phyloP scores from a whole-genome alignment of 2,797 vertebrate genomes.

The Emys orbicularis region DNA sequence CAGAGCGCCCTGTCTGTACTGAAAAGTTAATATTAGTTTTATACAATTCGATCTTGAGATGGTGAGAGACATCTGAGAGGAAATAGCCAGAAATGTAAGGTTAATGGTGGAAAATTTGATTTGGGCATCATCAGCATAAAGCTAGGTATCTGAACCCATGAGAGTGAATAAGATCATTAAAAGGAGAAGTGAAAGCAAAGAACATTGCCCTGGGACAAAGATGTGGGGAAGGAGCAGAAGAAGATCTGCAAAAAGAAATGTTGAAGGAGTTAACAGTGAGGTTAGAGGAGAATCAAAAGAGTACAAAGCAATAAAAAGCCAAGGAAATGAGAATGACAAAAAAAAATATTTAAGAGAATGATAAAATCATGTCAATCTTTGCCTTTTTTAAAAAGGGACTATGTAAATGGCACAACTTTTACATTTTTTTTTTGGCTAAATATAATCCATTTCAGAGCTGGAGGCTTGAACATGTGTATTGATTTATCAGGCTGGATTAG shows the following conservation, averaged over 20 bases:
- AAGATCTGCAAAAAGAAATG: not conserved
- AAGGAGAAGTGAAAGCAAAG: not conserved
- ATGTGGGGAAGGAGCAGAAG: not conserved
- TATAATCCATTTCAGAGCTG: not conserved
- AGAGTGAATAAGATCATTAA: not conserved
- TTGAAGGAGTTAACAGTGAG: not conserved
- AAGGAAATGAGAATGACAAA: not conserved
- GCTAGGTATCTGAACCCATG: not conserved
- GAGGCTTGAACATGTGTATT: not conserved
- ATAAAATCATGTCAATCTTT: not conserved
- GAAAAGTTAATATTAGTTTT: not conserved
- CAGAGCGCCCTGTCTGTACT: not conserved
- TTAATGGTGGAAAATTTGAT: not conserved
- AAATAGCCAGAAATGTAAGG: not conserved
- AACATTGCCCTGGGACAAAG: not conserved
- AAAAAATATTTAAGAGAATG: not conserved
- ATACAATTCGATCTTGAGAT: not conserved
- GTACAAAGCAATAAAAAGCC: not conserved
- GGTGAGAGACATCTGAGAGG: not conserved
- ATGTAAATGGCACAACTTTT: not conserved
- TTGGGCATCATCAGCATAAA: not conserved
- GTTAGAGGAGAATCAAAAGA: conserved; percentile 8
- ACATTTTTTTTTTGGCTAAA: not conserved
- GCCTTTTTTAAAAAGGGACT: not conserved
- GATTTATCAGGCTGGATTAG: not conserved